Percentiles rank a stretch among this genome's conserved stretches.
These are phyloP conservation scores for Ostrea edulis DNA, from an alignment of 1,140 invertebrate genomes.

Conservation along the genomic window DNA sequence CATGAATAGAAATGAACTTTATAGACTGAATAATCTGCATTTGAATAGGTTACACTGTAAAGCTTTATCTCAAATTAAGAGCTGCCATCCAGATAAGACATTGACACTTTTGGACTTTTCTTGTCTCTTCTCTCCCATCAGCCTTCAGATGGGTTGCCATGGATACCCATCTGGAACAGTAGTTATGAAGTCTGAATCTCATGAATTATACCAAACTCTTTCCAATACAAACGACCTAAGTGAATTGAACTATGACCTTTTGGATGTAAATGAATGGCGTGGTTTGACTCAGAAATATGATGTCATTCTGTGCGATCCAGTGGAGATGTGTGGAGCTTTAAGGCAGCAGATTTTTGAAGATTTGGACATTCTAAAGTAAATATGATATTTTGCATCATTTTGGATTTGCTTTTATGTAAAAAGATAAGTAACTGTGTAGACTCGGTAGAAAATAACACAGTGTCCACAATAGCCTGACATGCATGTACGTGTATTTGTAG, in stretches of 20 bases:
- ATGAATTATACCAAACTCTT: constrained; percentile 54
- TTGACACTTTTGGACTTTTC: constrained; percentile 58
- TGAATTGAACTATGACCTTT: constrained; percentile 48
- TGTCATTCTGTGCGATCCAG: constrained; percentile 66
- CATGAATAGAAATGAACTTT: constrained; percentile 54
- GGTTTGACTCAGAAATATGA: constrained; percentile 45
- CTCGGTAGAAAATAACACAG: too few species aligned
- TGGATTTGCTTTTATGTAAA: not conserved
- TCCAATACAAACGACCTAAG: constrained; percentile 56
- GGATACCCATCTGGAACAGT: constrained; percentile 58
- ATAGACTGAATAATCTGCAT: constrained; percentile 64
- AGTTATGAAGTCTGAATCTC: constrained; percentile 49
- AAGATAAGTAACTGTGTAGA: not conserved
- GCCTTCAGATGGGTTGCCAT: constrained; percentile 60
- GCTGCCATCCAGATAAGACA: not conserved
- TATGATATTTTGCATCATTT: not conserved
- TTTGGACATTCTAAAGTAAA: constrained; percentile 67
- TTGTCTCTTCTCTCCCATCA: constrained; percentile 64
- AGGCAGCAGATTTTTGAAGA: constrained; percentile 72
- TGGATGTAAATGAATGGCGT: not conserved
- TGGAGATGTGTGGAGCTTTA: constrained; percentile 70
- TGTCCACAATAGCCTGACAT: not conserved
- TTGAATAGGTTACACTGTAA: constrained; percentile 61
- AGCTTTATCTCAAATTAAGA: constrained; percentile 52
- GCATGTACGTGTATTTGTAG: not conserved